Conservation (phyloP, 2,888 invertebrate species). For the Drosophila heteroneura region DNA sequence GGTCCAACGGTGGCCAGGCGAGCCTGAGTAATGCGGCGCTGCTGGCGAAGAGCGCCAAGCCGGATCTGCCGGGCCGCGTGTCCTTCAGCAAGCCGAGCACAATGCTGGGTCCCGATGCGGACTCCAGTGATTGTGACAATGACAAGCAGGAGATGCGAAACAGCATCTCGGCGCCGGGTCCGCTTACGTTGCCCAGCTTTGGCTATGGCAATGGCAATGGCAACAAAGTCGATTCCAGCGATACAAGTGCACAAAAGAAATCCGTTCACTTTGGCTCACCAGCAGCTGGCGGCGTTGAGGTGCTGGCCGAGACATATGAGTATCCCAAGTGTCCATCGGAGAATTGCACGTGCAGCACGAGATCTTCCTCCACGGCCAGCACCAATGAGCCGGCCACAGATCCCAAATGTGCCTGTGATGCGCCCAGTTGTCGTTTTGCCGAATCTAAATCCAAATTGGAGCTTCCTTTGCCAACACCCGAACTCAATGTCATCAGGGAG, state of each 20-base stretch:
- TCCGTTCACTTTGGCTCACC: slow-evolving; percentile 83
- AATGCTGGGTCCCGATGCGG: slow-evolving; percentile 66
- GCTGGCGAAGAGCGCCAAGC: slow-evolving; percentile 66
- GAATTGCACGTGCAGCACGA: slow-evolving; percentile 84
- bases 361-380: slow-evolving; percentile 83
- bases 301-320: slow-evolving; percentile 82
- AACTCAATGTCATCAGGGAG: slow-evolving; percentile 82
- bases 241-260: slow-evolving; percentile 76
- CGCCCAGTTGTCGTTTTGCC: slow-evolving; percentile 70
- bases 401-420: slow-evolving; percentile 75
- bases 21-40: slow-evolving; percentile 54
- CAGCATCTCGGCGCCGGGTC: slow-evolving; percentile 81
- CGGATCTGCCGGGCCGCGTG: slow-evolving; percentile 85
- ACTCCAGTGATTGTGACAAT: slow-evolving; percentile 84
- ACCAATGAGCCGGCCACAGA: slow-evolving; percentile 68
- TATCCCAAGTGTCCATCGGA: slow-evolving; percentile 84
- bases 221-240: slow-evolving; percentile 43
- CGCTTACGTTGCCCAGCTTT: slow-evolving; percentile 62
- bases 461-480: slow-evolving; percentile 49
- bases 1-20: slow-evolving; percentile 29
- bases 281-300: slow-evolving; percentile 59
- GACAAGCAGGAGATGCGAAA: slow-evolving; percentile 72
- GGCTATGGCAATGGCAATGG: slow-evolving; percentile 18
- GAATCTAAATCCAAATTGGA: slow-evolving; percentile 22
- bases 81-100: slow-evolving; percentile 83